Evolutionary conservation across 1,140 invertebrate species (phyloP).

Genomic region (Hyles euphorbiae): DNA sequence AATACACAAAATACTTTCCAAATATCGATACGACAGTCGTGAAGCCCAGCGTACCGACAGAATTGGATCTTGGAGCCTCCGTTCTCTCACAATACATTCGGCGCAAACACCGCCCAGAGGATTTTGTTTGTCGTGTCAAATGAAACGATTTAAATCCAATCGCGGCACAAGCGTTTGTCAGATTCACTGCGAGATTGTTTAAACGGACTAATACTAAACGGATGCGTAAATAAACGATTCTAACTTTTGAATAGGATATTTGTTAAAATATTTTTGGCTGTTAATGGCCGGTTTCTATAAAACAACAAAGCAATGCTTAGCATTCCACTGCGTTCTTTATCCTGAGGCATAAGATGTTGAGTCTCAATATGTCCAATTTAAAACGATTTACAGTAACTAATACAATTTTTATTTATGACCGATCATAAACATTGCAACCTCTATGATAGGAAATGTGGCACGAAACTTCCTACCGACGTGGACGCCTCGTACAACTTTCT

Average conservation of each 20-base stretch:
- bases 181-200: conserved; percentile 27
- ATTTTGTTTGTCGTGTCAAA: conserved; percentile 41
- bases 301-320: no score
- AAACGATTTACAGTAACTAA: no score
- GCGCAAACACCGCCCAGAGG: conserved; percentile 17
- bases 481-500: not conserved
- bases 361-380: no score
- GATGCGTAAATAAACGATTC: not conserved
- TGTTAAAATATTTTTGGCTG: not conserved
- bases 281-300: no score
- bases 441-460: no score
- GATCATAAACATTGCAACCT: no score
- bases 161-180: conserved; percentile 22
- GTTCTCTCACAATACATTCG: conserved; percentile 23
- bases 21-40: not conserved
- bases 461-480: no score
- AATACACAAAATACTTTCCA: not conserved
- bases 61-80: not conserved
- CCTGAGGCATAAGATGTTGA: no score
- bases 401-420: no score
- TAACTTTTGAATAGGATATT: not conserved
- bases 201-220: conserved; percentile 11
- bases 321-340: no score
- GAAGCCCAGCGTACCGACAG: not conserved
- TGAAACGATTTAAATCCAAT: conserved; percentile 43